Percentiles rank a stretch among this genome's conserved stretches.
These are phyloP conservation scores for Trypoxylus dichotomus DNA, from an alignment of 1,140 invertebrate species.

Conservation along the genomic window DNA sequence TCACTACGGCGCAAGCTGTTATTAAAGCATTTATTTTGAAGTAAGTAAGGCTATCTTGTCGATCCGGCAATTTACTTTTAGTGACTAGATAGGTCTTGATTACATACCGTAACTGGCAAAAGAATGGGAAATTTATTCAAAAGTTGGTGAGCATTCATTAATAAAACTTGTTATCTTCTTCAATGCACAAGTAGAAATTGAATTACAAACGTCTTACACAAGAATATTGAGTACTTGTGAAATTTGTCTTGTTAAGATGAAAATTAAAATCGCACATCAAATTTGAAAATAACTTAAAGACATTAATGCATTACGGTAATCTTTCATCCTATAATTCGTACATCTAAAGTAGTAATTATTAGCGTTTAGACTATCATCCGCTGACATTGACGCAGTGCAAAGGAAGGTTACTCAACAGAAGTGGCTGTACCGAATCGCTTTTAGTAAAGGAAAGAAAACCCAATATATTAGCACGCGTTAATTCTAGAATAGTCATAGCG, in stretches of 20 bases:
- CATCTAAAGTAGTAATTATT: neutral
- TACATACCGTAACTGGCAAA: neutral
- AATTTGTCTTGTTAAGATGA: neutral
- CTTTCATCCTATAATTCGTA: neutral
- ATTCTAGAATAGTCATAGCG: too few relatives aligned
- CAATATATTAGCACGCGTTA: too few relatives aligned
- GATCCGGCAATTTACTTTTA: neutral
- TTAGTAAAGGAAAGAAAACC: too few relatives aligned
- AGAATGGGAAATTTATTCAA: conserved; percentile 18
- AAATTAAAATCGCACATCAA: neutral
- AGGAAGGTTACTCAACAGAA: too few relatives aligned
- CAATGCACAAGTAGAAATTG: neutral
- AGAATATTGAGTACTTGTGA: neutral
- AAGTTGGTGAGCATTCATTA: neutral
- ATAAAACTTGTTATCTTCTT: neutral
- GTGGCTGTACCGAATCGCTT: too few relatives aligned
- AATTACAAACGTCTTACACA: neutral
- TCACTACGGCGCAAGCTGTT: neutral
- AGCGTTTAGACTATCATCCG: too few relatives aligned
- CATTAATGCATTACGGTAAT: neutral
- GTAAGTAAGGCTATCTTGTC: conserved; percentile 15
- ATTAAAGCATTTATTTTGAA: conserved; percentile 19
- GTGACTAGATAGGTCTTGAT: conserved; percentile 6
- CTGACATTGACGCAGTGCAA: too few relatives aligned
- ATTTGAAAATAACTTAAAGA: neutral